phyloP scores from a whole-genome alignment of 2,113 vertebrate species.

The Odontophorus gujanensis region DNA sequence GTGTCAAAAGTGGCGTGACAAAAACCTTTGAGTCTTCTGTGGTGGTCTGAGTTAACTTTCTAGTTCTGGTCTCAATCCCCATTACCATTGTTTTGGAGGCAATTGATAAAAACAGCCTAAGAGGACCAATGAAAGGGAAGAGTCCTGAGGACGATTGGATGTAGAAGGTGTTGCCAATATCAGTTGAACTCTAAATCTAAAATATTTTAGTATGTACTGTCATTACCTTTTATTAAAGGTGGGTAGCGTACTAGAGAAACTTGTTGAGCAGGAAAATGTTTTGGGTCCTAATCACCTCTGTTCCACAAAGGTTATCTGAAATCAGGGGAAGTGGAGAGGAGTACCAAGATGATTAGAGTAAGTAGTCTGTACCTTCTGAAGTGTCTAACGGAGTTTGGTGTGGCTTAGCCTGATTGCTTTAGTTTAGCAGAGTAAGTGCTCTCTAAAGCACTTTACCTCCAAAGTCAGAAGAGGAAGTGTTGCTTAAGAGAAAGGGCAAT shows the following conservation, averaged over 20 bases:
- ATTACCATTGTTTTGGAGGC: neutral
- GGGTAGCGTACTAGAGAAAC: neutral
- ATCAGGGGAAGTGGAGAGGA: neutral
- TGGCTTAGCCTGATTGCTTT: neutral
- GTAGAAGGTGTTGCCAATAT: neutral
- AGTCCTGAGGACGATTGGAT: neutral
- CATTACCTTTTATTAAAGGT: neutral
- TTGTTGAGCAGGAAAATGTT: neutral
- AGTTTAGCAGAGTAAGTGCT: neutral
- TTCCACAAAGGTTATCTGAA: neutral
- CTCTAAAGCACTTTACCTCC: neutral
- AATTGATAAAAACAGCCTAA: neutral
- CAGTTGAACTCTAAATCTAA: neutral
- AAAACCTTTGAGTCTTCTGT: neutral
- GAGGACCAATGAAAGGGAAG: neutral
- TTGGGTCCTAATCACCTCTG: neutral
- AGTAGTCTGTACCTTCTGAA: neutral
- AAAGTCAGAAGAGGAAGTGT: neutral
- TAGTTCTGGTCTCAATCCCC: neutral
- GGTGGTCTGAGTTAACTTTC: neutral
- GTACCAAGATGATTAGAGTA: neutral
- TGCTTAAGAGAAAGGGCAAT: neutral
- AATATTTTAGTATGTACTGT: neutral
- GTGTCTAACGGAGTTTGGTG: neutral
- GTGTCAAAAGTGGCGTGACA: neutral